phyloP scores from a whole-genome alignment of 1,140 invertebrate species.

The Platyscapa corneri region DNA sequence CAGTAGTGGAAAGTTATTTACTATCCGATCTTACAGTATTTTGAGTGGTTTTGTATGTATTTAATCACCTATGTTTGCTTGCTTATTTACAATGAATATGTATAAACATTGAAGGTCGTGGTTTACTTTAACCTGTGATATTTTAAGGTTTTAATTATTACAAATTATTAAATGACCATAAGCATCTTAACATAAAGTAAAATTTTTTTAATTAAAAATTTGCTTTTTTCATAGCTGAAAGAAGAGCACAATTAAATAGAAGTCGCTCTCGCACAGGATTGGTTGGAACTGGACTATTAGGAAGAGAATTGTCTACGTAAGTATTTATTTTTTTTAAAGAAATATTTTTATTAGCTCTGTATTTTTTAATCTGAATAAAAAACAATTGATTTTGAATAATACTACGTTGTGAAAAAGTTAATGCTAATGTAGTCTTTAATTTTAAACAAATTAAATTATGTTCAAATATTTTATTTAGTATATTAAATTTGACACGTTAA shows the following conservation, averaged over 20 bases:
- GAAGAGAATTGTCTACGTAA: conserved; percentile 78
- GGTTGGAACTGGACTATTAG: conserved; percentile 76
- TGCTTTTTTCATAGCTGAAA: conserved; percentile 79
- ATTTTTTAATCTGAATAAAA: not conserved
- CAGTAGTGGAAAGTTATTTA: not conserved
- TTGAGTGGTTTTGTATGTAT: not conserved
- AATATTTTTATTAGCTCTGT: not conserved
- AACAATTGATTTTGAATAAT: no score
- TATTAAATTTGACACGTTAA: not conserved
- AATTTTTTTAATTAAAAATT: not conserved
- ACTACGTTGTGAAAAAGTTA: no score
- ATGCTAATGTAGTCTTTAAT: not conserved
- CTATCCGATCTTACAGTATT: conserved; percentile 16
- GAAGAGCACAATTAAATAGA: conserved; percentile 88
- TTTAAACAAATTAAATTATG: no score
- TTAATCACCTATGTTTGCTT: conserved; percentile 46
- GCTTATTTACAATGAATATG: conserved; percentile 49
- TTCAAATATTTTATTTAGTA: not conserved
- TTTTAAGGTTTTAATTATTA: not conserved
- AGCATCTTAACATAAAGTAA: not conserved
- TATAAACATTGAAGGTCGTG: conserved; percentile 11
- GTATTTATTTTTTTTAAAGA: conserved; percentile 53
- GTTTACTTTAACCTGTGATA: not conserved
- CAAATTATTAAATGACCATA: not conserved
- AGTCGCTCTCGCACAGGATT: conserved; percentile 87